phyloP scores from a whole-genome alignment of 2,113 vertebrate species.

The Hippolais icterina region DNA sequence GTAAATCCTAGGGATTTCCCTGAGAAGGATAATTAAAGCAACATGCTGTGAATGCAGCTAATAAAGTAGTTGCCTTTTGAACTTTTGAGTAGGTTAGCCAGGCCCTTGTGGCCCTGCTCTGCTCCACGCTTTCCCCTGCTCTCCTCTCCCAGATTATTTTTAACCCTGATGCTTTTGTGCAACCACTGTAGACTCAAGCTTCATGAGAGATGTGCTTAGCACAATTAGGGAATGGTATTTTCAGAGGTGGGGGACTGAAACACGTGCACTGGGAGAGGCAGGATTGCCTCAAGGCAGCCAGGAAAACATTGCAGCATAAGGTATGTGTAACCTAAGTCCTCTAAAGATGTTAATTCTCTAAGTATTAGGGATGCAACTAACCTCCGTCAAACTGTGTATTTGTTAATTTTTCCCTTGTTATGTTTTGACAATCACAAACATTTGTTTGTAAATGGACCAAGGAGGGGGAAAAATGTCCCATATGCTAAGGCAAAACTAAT shows the following conservation, averaged over 20 bases:
- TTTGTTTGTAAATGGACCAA: background rate
- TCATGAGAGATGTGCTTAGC: background rate
- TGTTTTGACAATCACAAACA: background rate
- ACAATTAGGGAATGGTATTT: background rate
- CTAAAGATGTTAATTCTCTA: background rate
- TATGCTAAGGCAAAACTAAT: background rate
- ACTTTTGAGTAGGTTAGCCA: background rate
- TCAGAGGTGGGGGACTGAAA: background rate
- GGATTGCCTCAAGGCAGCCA: background rate
- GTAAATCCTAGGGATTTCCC: background rate
- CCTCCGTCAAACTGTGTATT: background rate
- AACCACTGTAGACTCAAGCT: background rate
- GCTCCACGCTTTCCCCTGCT: background rate
- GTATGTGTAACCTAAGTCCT: background rate
- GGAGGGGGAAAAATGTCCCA: background rate
- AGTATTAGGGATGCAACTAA: background rate
- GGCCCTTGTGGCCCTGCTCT: background rate
- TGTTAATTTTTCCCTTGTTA: background rate
- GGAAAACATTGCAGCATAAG: background rate
- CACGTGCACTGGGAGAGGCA: fast-evolving
- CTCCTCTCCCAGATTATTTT: background rate
- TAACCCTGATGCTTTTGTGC: background rate
- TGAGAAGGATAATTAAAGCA: constrained; percentile 11
- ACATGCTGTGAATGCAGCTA: background rate
- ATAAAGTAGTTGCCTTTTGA: background rate